Base-by-base conservation (phyloP, 2,113 vertebrate genomes). In the Macroglossus sobrinus region DNA sequence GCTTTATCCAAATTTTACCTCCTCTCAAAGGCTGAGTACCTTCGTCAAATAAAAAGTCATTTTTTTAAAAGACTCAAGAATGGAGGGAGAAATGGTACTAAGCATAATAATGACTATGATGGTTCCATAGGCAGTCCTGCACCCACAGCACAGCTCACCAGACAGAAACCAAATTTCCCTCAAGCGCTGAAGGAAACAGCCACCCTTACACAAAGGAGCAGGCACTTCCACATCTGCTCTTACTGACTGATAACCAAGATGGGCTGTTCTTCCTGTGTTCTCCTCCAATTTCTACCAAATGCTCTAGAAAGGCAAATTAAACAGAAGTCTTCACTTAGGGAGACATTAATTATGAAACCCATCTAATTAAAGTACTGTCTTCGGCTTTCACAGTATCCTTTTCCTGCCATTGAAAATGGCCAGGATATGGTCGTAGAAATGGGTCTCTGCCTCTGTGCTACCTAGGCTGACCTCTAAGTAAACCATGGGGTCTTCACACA, bases 231-330 rank as follows among this genome's bases (percentile, higher is more conserved):
- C 1, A 1, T 5, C 38, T 55, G 7, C 22, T 76, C 47, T 40
- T 6, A 30, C 47, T 21, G 45, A 28, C 45, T 92, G 88, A n/a
- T 91, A 68, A 59, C 38, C 9, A 55, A 86, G 22, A 40, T 7
- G 28, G 7, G 57, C 84, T 66, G 15, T 47, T 57, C 64, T 75
- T 79, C 69, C 84, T 59, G 74, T 5, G 26, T 40, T 82, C 69
- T 69, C 94, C 21, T 50, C n/a, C 24, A 84, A 59, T 69, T 87
- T 92, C 96, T 76, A 91, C 71, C 81, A 69, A 94, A 91, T 53
- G 78, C n/a, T 81, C 81, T 53, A 33, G 76, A 94, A 93, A 84
- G 72, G 24, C 71, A 74, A 93, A 94, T n/a, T 43, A 53, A 93
- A 75, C 33, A 74, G 6, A 93, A 89, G n/a, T 79, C 93, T 86